Base-by-base conservation (phyloP, 2,797 vertebrate genomes). In the Meriones psammophilus region DNA sequence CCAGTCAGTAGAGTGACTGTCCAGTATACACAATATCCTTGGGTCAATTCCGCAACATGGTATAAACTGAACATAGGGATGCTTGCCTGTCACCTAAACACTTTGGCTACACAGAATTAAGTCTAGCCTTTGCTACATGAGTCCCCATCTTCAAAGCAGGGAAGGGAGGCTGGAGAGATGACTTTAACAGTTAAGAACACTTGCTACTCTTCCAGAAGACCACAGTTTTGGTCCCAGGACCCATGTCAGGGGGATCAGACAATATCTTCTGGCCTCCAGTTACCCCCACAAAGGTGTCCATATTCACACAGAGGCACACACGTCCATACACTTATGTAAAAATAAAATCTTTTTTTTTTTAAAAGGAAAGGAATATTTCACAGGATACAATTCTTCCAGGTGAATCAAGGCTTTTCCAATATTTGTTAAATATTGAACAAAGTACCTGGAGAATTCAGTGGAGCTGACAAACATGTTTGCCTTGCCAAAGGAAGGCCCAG, bases 341-440 rank as follows among this genome's bases (percentile, higher is more conserved):
- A 71, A 73, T 18, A 73, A 71, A 73, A 69, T 56, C 46, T 17
- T 81, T 39, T 28, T 71, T 77, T 77, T 50, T 50, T 58, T 58
- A 3, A 58, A 56, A 87, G 33, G 54, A 39, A 17, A 68, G 42
- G 50, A 26, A 42, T 36, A 71, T 39, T 87, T 56, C 54, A 87
- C 50, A 71, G 50, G 69, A 12, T 88, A 36, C 50, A 42, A 87
- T 77, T 85, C 74, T 64, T 58, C 56, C 12, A 66, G 39, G 39
- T 14, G 46, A 89, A 74, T 39, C 81, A 42, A 91, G 62, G 24
- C 18, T 22, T 73, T 73, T 71, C 8, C 18, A 71, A 28, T 56
- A 93, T 69, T 79, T 94, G 58, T 60, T 89, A 50, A 79, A 93
- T 56, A 79, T 46, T 68, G 68, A 96, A 87, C 91, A 17, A 86